Conservation (phyloP, 2,113 vertebrate genomes). For the Seriola rivoliana region DNA sequence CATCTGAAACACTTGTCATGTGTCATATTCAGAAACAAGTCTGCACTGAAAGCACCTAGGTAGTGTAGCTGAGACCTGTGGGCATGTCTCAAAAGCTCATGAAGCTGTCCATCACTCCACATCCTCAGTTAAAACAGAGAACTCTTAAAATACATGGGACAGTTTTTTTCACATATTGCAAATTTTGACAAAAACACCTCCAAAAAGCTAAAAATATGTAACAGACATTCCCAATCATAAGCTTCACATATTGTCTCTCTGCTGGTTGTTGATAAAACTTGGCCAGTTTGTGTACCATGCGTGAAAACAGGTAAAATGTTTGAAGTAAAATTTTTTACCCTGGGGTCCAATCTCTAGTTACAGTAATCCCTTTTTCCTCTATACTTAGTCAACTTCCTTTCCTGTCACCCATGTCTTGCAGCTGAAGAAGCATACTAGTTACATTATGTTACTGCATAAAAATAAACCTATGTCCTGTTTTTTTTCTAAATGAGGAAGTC, state of each 20-base stretch:
- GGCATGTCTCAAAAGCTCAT: not conserved
- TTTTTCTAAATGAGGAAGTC: slow-evolving; percentile 21
- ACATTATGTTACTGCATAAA: slow-evolving; percentile 4
- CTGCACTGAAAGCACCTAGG: not conserved
- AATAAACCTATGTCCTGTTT: not conserved
- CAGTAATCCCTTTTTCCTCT: not conserved
- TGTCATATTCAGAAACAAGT: slow-evolving; percentile 32
- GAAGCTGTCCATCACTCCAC: not conserved
- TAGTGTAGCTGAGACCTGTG: slow-evolving; percentile 26
- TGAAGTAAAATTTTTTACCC: not conserved
- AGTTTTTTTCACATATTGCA: not conserved
- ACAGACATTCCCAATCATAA: slow-evolving; percentile 6
- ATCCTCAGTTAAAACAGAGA: not conserved
- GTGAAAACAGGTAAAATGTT: not conserved
- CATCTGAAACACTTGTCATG: slow-evolving; percentile 3
- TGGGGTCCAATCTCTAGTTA: not conserved
- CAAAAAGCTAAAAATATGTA: not conserved
- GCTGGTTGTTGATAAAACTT: not conserved
- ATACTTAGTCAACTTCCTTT: not conserved
- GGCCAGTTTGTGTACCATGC: not conserved
- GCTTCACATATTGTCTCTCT: not conserved
- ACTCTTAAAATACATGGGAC: not conserved
- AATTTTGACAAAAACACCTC: not conserved
- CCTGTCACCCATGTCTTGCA: not conserved
- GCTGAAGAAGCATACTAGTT: not conserved